Conservation (phyloP, 2,888 invertebrate species). For the Lasioglossum calceatum region DNA sequence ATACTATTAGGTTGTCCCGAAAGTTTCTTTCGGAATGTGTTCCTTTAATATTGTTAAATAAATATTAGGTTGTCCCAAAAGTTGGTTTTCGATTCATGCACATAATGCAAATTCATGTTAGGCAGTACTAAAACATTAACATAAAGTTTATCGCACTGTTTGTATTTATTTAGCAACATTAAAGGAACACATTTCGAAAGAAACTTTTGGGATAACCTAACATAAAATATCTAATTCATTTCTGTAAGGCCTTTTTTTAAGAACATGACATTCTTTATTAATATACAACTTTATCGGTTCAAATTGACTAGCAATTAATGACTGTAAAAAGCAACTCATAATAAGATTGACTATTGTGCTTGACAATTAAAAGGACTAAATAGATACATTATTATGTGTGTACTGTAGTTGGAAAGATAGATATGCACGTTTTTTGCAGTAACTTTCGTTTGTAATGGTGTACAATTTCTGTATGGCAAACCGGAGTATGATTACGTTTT, state of each 20-base stretch:
- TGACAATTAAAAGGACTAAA: neutral
- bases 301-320: neutral
- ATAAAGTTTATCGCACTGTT: too few species aligned
- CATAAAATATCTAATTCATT: neutral
- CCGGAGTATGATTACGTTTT: slow-evolving; percentile 1
- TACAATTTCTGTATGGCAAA: neutral
- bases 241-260: neutral
- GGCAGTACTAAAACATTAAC: too few species aligned
- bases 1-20: neutral
- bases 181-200: too few species aligned
- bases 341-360: too few species aligned
- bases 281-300: neutral
- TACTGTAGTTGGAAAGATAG: neutral
- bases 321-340: neutral
- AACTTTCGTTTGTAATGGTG: neutral
- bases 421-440: neutral
- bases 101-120: too few species aligned
- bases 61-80: too few species aligned
- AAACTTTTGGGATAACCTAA: too few species aligned
- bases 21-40: too few species aligned
- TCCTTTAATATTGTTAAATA: too few species aligned
- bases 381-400: neutral
- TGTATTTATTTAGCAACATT: too few species aligned
- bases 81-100: too few species aligned
- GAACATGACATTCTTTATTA: neutral